A percentile compares a stretch with the other conserved stretches of the same genome.
These are phyloP conservation scores for Masticophis lateralis DNA, from an alignment of 2,797 vertebrate genomes.

Conservation along the genomic window DNA sequence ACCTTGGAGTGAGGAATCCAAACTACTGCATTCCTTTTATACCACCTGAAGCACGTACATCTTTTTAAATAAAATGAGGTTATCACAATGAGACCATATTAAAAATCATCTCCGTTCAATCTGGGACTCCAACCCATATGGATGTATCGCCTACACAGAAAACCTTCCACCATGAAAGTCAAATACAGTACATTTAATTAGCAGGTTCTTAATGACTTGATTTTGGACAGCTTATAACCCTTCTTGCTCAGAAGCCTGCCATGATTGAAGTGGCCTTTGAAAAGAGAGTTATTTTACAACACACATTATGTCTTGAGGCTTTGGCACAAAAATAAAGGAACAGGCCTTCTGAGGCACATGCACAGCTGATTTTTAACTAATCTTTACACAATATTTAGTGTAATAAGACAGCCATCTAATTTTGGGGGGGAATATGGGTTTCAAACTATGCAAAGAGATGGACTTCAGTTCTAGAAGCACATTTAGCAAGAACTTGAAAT, in stretches of 20 bases:
- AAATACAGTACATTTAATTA: neutral
- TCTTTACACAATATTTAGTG: conserved; percentile 26
- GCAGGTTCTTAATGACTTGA: neutral
- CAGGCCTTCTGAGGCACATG: conserved; percentile 35
- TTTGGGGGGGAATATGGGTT: neutral
- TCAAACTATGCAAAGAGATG: neutral
- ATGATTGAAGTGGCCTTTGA: neutral
- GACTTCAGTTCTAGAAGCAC: neutral
- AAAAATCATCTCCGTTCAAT: neutral
- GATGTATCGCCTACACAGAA: neutral
- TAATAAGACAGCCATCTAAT: neutral
- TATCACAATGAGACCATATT: neutral
- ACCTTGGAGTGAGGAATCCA: neutral
- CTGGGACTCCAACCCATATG: too few relatives aligned
- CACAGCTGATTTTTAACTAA: conserved; percentile 28
- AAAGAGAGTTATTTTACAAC: neutral
- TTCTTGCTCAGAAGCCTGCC: neutral
- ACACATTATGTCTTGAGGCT: conserved; percentile 36
- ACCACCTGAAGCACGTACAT: neutral
- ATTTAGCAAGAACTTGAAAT: neutral
- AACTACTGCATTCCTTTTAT: neutral
- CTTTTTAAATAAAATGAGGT: neutral
- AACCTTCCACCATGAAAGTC: neutral
- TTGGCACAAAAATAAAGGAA: conserved; percentile 65
- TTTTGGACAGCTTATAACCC: neutral